These are phyloP conservation scores for Synanthedon formicaeformis DNA, from an alignment of 2,888 invertebrate species.

Conservation along the genomic window DNA sequence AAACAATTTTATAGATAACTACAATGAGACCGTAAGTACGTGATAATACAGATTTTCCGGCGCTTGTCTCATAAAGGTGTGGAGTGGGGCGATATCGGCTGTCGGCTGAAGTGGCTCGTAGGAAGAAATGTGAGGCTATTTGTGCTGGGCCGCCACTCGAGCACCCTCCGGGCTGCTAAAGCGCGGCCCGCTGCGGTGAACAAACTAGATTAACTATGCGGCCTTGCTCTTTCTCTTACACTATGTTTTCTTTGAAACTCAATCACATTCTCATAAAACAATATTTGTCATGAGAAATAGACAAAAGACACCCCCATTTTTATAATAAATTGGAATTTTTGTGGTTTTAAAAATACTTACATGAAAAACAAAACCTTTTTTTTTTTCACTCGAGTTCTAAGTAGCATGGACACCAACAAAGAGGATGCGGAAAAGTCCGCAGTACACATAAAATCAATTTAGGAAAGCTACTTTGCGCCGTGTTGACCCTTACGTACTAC, in stretches of 20 bases:
- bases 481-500: conserved; percentile 44
- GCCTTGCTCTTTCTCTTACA: conserved; percentile 22
- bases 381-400: conserved; percentile 11
- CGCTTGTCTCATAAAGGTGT: conserved; percentile 40
- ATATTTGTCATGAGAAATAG: background rate
- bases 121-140: conserved; percentile 58
- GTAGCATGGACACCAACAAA: conserved; percentile 24
- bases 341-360: background rate
- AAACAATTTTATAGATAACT: background rate
- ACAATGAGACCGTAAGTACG: conserved; percentile 10
- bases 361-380: background rate
- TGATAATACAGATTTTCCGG: conserved; percentile 24
- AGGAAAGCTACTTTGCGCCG: conserved; percentile 57
- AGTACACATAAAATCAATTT: conserved; percentile 69
- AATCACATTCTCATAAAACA: background rate
- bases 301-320: background rate
- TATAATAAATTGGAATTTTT: background rate
- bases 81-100: conserved; percentile 36
- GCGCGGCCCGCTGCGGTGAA: conserved; percentile 16
- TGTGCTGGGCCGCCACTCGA: conserved; percentile 36
- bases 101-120: conserved; percentile 44
- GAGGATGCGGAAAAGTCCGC: conserved; percentile 36
- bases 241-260: conserved; percentile 15
- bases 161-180: conserved; percentile 30
- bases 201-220: conserved; percentile 52